Evolutionary conservation across 2,113 vertebrate genomes (phyloP).

Genomic region (Smithornis capensis): DNA sequence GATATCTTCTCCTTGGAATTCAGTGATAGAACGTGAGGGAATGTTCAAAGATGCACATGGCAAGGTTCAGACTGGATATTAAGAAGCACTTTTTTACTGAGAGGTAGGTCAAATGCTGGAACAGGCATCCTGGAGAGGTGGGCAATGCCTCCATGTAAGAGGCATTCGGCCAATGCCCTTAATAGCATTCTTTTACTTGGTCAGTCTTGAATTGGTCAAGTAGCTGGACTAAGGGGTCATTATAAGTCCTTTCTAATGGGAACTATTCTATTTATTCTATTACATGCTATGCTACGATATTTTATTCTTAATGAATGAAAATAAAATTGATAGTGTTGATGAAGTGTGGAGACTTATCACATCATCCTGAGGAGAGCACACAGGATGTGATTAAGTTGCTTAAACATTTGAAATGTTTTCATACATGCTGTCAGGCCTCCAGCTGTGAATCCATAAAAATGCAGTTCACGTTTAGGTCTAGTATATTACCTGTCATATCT

Average conservation of each 20-base stretch:
- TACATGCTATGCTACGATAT: neutral
- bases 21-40: neutral
- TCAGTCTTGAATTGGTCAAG: neutral
- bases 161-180: neutral
- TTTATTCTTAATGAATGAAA: neutral
- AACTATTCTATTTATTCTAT: neutral
- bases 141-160: neutral
- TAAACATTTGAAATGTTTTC: neutral
- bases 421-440: neutral
- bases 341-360: neutral
- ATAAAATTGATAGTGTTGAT: neutral
- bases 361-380: neutral
- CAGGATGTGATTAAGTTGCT: neutral
- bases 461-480: neutral
- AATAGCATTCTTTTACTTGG: neutral
- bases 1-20: neutral
- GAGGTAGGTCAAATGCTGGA: neutral
- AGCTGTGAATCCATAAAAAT: neutral
- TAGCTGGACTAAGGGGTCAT: neutral
- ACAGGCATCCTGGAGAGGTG: neutral
- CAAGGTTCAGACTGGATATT: neutral
- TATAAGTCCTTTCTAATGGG: neutral
- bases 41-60: rapidly evolving
- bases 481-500: neutral
- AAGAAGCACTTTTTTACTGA: neutral